phyloP scores from a whole-genome alignment of 92 coral and sea anemone genomes.

The Muricea muricata region DNA sequence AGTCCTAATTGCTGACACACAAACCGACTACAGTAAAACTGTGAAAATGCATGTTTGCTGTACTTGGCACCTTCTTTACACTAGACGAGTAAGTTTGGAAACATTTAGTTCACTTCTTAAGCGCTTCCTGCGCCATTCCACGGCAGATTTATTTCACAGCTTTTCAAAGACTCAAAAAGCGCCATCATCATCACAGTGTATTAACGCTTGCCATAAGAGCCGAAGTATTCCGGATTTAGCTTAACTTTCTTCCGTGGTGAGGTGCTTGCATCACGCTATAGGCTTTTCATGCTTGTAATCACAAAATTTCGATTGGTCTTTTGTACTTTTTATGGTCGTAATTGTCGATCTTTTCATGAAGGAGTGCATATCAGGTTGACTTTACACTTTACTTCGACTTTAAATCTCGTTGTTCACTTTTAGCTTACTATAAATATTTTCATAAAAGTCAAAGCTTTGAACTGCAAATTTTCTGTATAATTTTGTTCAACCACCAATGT shows the following conservation, averaged over 20 bases:
- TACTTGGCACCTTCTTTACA: conserved; percentile 8
- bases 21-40: not conserved
- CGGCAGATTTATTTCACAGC: conserved; percentile 42
- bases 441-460: too few species aligned
- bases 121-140: conserved; percentile 35
- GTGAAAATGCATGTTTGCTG: conserved; percentile 7
- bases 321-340: too few species aligned
- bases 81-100: not conserved
- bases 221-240: not conserved
- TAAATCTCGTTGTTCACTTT: too few species aligned
- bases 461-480: too few species aligned
- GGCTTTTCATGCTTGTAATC: not conserved
- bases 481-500: too few species aligned
- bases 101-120: conserved; percentile 32
- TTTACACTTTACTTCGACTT: too few species aligned
- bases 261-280: not conserved
- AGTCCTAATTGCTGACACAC: not conserved
- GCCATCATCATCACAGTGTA: conserved; percentile 8
- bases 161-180: conserved; percentile 14
- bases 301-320: not conserved
- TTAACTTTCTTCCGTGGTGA: not conserved
- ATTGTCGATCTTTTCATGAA: too few species aligned
- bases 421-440: too few species aligned
- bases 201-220: conserved; percentile 1
- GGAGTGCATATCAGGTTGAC: too few species aligned